These are phyloP conservation scores for Coelopa frigida DNA, from an alignment of 1,140 invertebrate species.

Conservation along the genomic window DNA sequence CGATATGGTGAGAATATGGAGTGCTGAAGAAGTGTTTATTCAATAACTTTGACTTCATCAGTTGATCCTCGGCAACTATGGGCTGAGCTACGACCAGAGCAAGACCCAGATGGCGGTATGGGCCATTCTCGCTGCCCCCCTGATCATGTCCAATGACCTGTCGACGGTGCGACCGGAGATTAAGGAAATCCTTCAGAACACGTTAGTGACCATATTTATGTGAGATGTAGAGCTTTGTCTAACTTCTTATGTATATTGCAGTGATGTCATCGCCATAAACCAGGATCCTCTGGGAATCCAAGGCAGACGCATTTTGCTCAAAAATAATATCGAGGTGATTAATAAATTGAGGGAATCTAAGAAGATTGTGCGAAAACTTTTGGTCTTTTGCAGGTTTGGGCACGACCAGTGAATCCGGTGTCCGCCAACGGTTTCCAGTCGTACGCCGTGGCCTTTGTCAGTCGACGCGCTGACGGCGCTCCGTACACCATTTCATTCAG, in stretches of 20 bases:
- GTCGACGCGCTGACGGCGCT: constrained; percentile 63
- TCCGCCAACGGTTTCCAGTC: constrained; percentile 64
- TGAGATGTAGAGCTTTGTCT: too few species aligned
- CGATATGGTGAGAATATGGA: constrained; percentile 60
- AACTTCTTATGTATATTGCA: constrained; percentile 46
- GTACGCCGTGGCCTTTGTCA: constrained; percentile 81
- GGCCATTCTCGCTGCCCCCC: constrained; percentile 79
- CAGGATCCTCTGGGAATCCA: constrained; percentile 71
- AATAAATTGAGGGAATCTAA: background rate
- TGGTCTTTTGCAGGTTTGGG: constrained; percentile 69
- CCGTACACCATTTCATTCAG: constrained; percentile 51
- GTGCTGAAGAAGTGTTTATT: too few species aligned
- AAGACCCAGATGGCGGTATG: constrained; percentile 85
- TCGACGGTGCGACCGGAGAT: constrained; percentile 62
- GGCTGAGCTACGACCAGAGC: constrained; percentile 73
- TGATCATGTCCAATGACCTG: constrained; percentile 84
- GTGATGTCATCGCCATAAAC: constrained; percentile 68
- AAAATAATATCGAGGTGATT: constrained; percentile 70
- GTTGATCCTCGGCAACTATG: constrained; percentile 71
- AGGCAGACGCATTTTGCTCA: constrained; percentile 52
- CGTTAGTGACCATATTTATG: background rate
- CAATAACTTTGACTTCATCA: background rate
- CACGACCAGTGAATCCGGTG: constrained; percentile 72
- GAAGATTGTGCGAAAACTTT: constrained; percentile 25
- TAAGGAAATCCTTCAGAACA: constrained; percentile 70